Evolutionary conservation across 1,140 invertebrate species (phyloP).

Genomic region (Frieseomelitta varia): DNA sequence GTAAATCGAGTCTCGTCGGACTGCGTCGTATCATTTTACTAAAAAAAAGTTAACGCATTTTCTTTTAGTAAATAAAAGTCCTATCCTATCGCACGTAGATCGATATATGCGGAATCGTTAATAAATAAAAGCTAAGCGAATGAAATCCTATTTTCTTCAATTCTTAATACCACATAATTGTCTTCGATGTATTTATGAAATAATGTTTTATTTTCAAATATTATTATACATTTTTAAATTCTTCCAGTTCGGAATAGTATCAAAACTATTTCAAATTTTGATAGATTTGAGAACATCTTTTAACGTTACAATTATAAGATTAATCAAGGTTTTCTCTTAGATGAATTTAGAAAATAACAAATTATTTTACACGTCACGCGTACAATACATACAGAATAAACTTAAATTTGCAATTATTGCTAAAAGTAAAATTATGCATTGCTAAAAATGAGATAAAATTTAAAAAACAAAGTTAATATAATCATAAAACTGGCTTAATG

Average conservation of each 20-base stretch:
- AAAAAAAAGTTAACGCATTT: conserved; percentile 34
- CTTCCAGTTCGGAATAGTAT: background rate
- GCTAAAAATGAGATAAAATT: background rate
- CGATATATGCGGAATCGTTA: background rate
- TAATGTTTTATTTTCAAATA: background rate
- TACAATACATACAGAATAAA: background rate
- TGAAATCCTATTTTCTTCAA: background rate
- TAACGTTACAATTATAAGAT: background rate
- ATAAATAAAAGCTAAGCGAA: background rate
- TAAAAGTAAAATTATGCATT: background rate
- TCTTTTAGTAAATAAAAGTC: conserved; percentile 22
- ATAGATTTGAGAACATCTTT: background rate
- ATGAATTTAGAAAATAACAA: background rate
- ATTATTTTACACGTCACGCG: background rate
- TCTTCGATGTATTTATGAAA: background rate
- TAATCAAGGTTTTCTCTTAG: too few species aligned
- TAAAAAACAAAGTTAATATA: background rate
- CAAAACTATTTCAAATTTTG: background rate
- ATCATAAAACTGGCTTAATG: background rate
- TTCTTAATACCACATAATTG: background rate
- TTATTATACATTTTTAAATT: background rate
- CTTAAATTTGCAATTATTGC: background rate
- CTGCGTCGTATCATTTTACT: conserved; percentile 88
- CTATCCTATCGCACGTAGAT: background rate
- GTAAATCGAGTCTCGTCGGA: conserved; percentile 89